Evolutionary conservation across 2,888 invertebrate species (phyloP), one percentile per base, ranked within the genome.

Genomic region (Troides helena): DNA sequence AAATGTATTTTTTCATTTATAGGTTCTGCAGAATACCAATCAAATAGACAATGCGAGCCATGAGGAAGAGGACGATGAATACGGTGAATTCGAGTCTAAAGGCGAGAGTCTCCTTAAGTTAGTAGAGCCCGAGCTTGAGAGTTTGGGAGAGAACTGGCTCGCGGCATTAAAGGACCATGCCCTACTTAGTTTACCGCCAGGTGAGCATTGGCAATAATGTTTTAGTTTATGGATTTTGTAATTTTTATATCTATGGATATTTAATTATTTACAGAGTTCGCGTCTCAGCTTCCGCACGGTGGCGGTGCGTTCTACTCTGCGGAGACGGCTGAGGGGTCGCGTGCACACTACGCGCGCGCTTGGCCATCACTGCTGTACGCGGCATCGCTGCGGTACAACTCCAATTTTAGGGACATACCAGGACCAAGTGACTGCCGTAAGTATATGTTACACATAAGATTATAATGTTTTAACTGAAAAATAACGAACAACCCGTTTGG

Each of bases 261-360:
- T n/a, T 53, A 53, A 14, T 46, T 14, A 23, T 12, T 76, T 78
- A 1, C 81, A 95, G 99, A 99, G 88, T 99, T 98, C 88, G 95
- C 97, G 2, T 98, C 97, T 72, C 99, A 99, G 85, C 93, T 99
- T 70, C 98, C 98, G 0, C 97, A 97, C 81, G 98, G 98, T 77
- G 99, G 99, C 65, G 99, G 99, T 6, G 98, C 99, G 21, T 99
- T 99, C 90, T 99, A 99, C 88, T 98, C 98, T 0, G 97, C 97
- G 43, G 99, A 99, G 82, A 98, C 99, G 0, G 97, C 98, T 79
- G 99, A 99, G 79, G 96, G 96, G 14, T 98, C 99, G 0, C 95
- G 98, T 64, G 96, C 96, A 21, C 98, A 99, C 86, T 99, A 99
- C 89, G 94, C 95, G 25, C 94, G 96, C 76, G 96, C 98, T 0